These are phyloP conservation scores for Sinosuthora webbiana DNA, from an alignment of 2,113 vertebrate species.

Conservation along the genomic window DNA sequence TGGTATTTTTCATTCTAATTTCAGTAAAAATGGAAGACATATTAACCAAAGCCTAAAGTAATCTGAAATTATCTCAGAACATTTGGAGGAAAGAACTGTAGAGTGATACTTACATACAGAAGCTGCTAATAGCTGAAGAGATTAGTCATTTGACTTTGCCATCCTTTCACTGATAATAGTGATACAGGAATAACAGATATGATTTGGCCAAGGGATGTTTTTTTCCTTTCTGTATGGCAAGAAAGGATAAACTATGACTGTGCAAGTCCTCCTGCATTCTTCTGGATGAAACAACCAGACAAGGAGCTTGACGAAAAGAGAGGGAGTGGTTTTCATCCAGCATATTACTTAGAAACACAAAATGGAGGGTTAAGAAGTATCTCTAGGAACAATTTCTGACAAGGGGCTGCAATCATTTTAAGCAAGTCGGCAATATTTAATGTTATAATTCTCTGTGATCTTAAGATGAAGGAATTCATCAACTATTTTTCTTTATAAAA, in stretches of 20 bases:
- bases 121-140: constrained; percentile 58
- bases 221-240: neutral
- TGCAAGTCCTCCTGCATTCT: neutral
- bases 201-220: constrained; percentile 17
- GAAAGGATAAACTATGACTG: constrained; percentile 1
- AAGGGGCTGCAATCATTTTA: neutral
- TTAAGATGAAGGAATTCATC: neutral
- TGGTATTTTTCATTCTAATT: constrained; percentile 34
- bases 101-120: constrained; percentile 40
- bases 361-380: constrained; percentile 25
- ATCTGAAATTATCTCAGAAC: constrained; percentile 57
- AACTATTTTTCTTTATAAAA: neutral
- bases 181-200: constrained; percentile 31
- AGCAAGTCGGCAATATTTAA: constrained; percentile 6
- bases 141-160: constrained; percentile 58
- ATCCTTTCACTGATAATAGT: constrained; percentile 31
- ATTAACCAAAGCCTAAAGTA: constrained; percentile 47
- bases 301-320: neutral
- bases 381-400: neutral
- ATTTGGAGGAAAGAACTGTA: constrained; percentile 34
- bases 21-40: constrained; percentile 31
- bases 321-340: neutral
- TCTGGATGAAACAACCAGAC: neutral
- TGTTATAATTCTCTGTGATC: neutral
- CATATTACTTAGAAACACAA: constrained; percentile 24